Percentiles rank a stretch among this genome's conserved stretches.
Conservation (phyloP, 1,140 invertebrate species). For the Macrobrachium rosenbergii region DNA sequence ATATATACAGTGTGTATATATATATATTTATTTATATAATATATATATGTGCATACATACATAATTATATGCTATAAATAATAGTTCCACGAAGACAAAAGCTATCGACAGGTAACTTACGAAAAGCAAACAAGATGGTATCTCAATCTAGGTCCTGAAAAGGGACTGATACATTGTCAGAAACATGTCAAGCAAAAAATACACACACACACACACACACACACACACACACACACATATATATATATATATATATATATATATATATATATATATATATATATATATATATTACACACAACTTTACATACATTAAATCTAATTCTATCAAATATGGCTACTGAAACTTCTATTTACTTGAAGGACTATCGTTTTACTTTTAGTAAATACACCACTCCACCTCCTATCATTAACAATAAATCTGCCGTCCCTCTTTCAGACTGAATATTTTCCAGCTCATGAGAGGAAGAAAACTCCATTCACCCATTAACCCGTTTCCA, state of each 20-base stretch:
- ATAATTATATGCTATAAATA: slow-evolving; percentile 1
- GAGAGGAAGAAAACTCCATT: too few species aligned
- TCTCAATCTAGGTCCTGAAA: background rate
- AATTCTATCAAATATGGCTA: too few species aligned
- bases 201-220: background rate
- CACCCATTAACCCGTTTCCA: too few species aligned
- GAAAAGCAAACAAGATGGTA: background rate
- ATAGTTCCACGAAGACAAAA: too few species aligned
- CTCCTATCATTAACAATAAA: too few species aligned
- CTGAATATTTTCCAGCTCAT: too few species aligned
- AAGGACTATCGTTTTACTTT: too few species aligned
- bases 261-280: background rate
- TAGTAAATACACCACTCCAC: too few species aligned
- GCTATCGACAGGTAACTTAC: background rate
- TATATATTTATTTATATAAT: background rate
- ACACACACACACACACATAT: background rate
- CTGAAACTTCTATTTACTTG: too few species aligned
- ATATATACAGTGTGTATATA: background rate
- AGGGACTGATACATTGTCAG: background rate
- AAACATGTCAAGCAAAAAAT: background rate
- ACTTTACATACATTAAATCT: background rate
- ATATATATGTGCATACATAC: slow-evolving; percentile 19
- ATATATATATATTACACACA: background rate
- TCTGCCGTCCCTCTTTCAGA: too few species aligned
- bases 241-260: background rate